Conservation (phyloP, 2,113 vertebrate genomes). For the Tretioscincus oriximinensis region DNA sequence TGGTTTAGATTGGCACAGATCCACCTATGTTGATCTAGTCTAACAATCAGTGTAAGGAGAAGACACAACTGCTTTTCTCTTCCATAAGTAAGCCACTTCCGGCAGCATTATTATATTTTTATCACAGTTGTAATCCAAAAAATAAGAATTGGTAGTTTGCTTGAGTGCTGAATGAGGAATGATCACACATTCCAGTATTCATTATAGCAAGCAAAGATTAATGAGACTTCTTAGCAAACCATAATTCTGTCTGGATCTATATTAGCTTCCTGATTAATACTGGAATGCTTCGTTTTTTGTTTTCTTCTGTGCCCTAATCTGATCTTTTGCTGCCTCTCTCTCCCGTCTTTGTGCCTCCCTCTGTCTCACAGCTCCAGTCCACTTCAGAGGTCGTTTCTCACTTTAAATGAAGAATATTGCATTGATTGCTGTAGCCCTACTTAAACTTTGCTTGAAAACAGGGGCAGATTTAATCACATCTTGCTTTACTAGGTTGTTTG, state of each 20-base stretch:
- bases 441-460: slow-evolving; percentile 45
- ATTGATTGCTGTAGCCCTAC: slow-evolving; percentile 14
- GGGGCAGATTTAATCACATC: slow-evolving; percentile 53
- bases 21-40: too few relatives aligned
- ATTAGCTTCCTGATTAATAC: not conserved
- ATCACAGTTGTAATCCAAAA: not conserved
- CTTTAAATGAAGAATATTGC: slow-evolving; percentile 3
- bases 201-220: not conserved
- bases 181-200: not conserved
- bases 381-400: not conserved
- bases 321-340: not conserved
- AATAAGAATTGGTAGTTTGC: not conserved
- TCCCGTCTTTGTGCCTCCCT: not conserved
- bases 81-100: too few relatives aligned
- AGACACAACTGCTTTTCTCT: too few relatives aligned
- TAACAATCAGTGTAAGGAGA: too few relatives aligned
- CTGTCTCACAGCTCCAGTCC: not conserved
- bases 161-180: not conserved
- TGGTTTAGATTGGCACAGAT: too few relatives aligned
- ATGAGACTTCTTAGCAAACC: not conserved
- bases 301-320: not conserved
- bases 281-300: not conserved
- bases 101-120: not conserved
- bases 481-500: slow-evolving; percentile 53
- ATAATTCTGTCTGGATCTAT: not conserved